Conservation (phyloP, 2,797 vertebrate species). For the Galaxias olidus region DNA sequence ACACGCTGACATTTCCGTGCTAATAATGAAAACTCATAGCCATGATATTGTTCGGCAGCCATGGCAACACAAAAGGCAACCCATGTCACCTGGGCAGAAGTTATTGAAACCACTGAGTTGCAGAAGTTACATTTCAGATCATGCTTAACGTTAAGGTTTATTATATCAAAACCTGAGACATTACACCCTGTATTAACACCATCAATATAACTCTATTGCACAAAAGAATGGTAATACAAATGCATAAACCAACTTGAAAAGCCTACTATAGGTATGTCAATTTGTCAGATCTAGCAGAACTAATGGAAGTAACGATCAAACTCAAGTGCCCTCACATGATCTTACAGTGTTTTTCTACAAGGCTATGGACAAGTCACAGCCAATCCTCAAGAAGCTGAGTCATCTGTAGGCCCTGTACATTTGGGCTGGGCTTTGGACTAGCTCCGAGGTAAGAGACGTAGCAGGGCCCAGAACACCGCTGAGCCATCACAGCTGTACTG, state of each 20-base stretch:
- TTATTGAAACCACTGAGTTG: neutral
- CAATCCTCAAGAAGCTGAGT: constrained; percentile 72
- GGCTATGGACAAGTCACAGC: constrained; percentile 66
- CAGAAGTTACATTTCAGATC: constrained; percentile 18
- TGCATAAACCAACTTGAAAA: no score
- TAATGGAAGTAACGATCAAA: constrained; percentile 54
- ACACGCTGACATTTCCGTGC: constrained; percentile 28
- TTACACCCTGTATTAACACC: no score
- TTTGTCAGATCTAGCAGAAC: neutral
- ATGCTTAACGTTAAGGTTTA: no score
- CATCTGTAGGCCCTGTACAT: constrained; percentile 71
- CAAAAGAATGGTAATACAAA: no score
- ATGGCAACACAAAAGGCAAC: constrained; percentile 45
- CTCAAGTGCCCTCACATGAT: constrained; percentile 56
- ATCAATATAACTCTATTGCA: no score
- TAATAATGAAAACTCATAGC: constrained; percentile 33
- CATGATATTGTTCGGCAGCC: constrained; percentile 35
- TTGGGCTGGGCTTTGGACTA: constrained; percentile 66
- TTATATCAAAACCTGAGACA: no score
- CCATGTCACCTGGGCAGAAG: constrained; percentile 14
- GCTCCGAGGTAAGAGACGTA: constrained; percentile 61
- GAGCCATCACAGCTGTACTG: constrained; percentile 71
- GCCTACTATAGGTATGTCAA: no score
- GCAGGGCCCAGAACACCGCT: constrained; percentile 66
- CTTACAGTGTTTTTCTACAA: constrained; percentile 70